Conservation (phyloP, 1,140 invertebrate genomes). For the Drosophila pseudoananassae region DNA sequence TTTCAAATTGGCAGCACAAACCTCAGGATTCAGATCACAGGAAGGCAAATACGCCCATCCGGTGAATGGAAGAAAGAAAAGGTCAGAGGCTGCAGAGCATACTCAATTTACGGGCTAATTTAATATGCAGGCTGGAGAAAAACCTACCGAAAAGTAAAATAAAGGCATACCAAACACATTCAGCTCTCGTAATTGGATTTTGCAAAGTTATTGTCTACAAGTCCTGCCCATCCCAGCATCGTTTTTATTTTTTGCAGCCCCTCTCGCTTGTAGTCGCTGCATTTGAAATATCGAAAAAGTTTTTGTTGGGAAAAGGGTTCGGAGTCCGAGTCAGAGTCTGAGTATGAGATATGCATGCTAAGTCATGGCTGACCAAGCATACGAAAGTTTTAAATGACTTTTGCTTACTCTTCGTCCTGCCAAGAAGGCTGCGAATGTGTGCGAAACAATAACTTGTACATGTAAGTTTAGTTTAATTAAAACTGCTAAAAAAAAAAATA, state of each 20-base stretch:
- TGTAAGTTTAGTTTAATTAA: conserved; percentile 79
- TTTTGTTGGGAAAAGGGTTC: conserved; percentile 49
- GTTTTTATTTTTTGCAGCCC: conserved; percentile 1
- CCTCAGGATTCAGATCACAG: conserved; percentile 7
- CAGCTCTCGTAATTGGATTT: conserved; percentile 68
- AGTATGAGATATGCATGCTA: conserved; percentile 66
- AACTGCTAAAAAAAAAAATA: conserved; percentile 37
- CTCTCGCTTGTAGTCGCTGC: conserved; percentile 33
- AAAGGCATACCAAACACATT: conserved; percentile 42
- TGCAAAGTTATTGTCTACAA: conserved; percentile 71
- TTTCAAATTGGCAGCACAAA: conserved; percentile 63
- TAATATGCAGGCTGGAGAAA: conserved; percentile 73
- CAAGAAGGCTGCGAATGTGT: conserved; percentile 15
- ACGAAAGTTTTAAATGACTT: conserved; percentile 78
- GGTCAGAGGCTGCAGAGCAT: conserved; percentile 38
- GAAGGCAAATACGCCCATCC: background rate
- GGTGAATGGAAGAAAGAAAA: conserved; percentile 9
- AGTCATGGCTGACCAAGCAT: conserved; percentile 71
- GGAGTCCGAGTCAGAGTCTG: conserved; percentile 11
- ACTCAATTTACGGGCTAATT: conserved; percentile 76
- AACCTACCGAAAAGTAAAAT: conserved; percentile 35
- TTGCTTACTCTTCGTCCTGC: conserved; percentile 63
- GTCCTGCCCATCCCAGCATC: conserved; percentile 11
- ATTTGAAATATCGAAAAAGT: conserved; percentile 81
- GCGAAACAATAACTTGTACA: conserved; percentile 58